Conservation (phyloP, 2,888 invertebrate genomes). For the Allolobophora icterica region DNA sequence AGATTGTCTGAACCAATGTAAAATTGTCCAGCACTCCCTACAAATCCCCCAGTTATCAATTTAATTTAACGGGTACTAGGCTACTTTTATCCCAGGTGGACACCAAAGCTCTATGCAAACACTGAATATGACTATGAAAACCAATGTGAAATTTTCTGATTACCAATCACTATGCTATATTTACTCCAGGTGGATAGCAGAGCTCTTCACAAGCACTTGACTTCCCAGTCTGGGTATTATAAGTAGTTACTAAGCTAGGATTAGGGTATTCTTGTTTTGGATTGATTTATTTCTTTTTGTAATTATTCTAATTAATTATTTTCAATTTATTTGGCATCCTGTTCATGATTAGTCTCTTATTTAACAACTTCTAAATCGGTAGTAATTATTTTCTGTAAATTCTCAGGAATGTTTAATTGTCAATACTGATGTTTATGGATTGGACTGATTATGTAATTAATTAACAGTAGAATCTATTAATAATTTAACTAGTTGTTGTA, state of each 20-base stretch:
- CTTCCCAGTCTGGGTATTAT: too few relatives aligned
- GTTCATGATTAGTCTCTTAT: neutral
- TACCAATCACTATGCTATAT: too few relatives aligned
- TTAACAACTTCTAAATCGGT: neutral
- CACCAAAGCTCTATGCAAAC: too few relatives aligned
- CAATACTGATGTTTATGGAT: neutral
- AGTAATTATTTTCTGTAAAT: constrained; percentile 22
- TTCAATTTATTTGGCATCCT: neutral
- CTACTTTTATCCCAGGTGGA: too few relatives aligned
- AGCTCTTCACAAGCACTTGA: neutral
- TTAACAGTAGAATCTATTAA: constrained; percentile 3
- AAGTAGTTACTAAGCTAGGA: too few relatives aligned
- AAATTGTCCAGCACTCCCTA: too few relatives aligned
- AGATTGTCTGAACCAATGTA: too few relatives aligned
- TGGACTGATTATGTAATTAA: neutral
- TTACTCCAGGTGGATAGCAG: neutral
- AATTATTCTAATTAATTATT: neutral
- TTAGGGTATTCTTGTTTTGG: neutral
- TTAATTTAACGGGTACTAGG: too few relatives aligned
- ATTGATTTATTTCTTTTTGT: neutral
- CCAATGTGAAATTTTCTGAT: too few relatives aligned
- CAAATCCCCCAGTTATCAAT: too few relatives aligned
- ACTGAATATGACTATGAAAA: too few relatives aligned
- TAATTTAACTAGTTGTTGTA: neutral
- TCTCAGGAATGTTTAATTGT: constrained; percentile 27